Evolutionary conservation across 1,140 invertebrate species (phyloP).

Genomic region (Drosophila pallidifrons): DNA sequence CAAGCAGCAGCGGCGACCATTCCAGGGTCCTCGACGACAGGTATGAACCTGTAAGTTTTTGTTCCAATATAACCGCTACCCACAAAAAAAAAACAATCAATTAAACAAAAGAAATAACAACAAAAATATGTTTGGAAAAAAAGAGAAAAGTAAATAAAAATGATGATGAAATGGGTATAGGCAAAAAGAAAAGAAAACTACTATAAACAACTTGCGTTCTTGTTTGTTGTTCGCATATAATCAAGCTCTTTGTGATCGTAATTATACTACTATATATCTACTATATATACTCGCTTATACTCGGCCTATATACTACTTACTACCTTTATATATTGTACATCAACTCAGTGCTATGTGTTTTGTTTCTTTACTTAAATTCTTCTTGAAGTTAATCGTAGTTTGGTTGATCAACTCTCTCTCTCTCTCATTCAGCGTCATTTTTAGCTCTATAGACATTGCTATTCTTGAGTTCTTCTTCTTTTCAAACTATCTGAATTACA

Average conservation of each 20-base stretch:
- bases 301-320: constrained; percentile 10
- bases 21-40: constrained; percentile 77
- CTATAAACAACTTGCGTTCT: constrained; percentile 48
- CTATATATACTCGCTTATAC: constrained; percentile 17
- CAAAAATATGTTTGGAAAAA: constrained; percentile 48
- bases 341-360: constrained; percentile 27
- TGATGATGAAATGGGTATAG: constrained; percentile 51
- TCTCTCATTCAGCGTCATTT: constrained; percentile 12
- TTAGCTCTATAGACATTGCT: constrained; percentile 14
- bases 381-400: constrained; percentile 21
- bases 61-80: constrained; percentile 72
- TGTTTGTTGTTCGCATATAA: constrained; percentile 61
- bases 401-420: not conserved
- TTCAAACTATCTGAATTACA: constrained; percentile 48
- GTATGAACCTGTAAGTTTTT: constrained; percentile 89
- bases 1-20: constrained; percentile 52
- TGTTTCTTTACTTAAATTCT: constrained; percentile 9
- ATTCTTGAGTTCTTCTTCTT: constrained; percentile 10
- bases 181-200: constrained; percentile 32
- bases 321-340: too few species aligned
- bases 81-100: constrained; percentile 36
- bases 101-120: constrained; percentile 47
- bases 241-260: constrained; percentile 29
- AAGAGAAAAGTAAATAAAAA: constrained; percentile 12
- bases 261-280: constrained; percentile 16